A percentile compares a stretch with the other conserved stretches of the same genome.
Conservation (phyloP, 2,888 invertebrate genomes). For the Acanthosepion lycidas region DNA sequence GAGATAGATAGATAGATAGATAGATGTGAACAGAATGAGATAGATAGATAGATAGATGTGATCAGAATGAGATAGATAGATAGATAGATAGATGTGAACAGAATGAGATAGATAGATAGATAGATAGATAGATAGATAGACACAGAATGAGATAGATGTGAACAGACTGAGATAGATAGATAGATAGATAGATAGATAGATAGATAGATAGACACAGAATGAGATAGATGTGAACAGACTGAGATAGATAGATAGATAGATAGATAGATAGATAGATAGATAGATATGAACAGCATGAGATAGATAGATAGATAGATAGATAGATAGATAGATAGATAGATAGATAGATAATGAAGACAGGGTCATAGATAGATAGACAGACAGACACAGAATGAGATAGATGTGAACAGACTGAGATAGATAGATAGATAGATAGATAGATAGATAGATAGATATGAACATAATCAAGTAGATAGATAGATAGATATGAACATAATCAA, state of each 20-base stretch:
- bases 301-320: not conserved
- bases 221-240: no score
- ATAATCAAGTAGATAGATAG: not conserved
- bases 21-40: not conserved
- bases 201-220: no score
- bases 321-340: not conserved
- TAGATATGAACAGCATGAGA: no score
- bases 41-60: not conserved
- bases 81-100: no score
- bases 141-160: no score
- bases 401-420: no score
- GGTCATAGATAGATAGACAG: not conserved
- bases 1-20: not conserved
- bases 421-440: not conserved
- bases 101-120: not conserved
- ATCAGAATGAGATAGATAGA: not conserved
- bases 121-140: not conserved
- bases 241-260: not conserved
- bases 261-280: no score
- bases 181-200: not conserved
- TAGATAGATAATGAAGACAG: not conserved
- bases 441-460: not conserved
- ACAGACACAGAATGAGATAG: no score
- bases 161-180: not conserved
- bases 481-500: no score